These are phyloP conservation scores for Otocyon megalotis DNA, from an alignment of 2,113 vertebrate genomes.

Conservation along the genomic window DNA sequence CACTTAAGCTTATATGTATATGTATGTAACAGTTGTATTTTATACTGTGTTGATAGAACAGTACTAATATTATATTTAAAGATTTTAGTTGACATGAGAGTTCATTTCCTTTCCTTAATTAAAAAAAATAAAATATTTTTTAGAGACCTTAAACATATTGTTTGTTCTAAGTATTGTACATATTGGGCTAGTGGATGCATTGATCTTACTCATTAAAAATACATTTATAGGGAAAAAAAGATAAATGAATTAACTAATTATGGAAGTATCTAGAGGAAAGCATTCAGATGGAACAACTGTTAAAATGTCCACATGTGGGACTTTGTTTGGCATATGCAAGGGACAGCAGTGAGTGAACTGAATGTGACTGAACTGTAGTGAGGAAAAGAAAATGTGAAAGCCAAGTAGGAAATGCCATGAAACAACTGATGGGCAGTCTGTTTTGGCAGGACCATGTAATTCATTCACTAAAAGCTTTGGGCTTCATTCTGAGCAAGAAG, in stretches of 20 bases:
- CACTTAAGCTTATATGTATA: background rate
- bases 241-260: background rate
- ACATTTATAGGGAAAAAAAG: background rate
- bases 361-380: background rate
- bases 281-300: background rate
- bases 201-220: background rate
- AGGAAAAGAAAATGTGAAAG: background rate
- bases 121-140: background rate
- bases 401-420: background rate
- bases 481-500: background rate
- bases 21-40: background rate
- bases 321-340: background rate
- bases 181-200: background rate
- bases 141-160: background rate
- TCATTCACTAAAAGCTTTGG: background rate
- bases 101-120: background rate
- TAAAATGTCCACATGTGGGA: background rate
- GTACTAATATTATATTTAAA: background rate
- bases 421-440: accelerated
- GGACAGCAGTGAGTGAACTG: background rate
- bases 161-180: background rate
- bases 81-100: background rate
- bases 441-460: background rate
- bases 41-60: background rate
- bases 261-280: background rate